phyloP scores from a whole-genome alignment of 2,113 vertebrate genomes.

The Muntiacus reevesi region DNA sequence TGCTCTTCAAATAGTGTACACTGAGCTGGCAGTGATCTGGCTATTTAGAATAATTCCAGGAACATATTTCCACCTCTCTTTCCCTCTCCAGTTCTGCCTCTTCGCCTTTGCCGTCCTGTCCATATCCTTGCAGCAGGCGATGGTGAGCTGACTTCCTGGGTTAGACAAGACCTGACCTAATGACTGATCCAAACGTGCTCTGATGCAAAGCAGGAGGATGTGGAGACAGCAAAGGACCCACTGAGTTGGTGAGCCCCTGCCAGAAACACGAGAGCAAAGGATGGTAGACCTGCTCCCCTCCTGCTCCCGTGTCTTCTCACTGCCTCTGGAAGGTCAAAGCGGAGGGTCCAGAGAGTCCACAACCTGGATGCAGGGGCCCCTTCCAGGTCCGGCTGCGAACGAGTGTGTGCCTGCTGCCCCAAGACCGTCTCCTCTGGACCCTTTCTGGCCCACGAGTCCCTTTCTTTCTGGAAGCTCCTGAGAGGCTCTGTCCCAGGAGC shows the following conservation, averaged over 20 bases:
- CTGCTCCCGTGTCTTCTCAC: accelerated
- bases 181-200: not conserved
- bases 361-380: accelerated
- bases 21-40: not conserved
- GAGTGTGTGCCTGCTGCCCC: not conserved
- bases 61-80: accelerated
- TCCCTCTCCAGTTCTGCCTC: not conserved
- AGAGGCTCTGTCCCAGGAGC: too few species aligned
- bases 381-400: not conserved
- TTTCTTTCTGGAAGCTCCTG: not conserved
- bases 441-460: not conserved
- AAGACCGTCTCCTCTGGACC: too few species aligned
- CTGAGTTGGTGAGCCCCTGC: not conserved
- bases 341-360: not conserved
- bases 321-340: too few species aligned
- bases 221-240: not conserved
- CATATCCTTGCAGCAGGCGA: not conserved
- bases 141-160: not conserved
- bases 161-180: not conserved
- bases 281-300: not conserved
- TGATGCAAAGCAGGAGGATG: not conserved
- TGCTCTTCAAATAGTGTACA: not conserved
- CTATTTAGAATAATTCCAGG: not conserved
- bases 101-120: accelerated
- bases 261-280: not conserved